Evolutionary conservation across 2,888 invertebrate genomes (phyloP).

Genomic region (Hirtodrosophila trivittata): DNA sequence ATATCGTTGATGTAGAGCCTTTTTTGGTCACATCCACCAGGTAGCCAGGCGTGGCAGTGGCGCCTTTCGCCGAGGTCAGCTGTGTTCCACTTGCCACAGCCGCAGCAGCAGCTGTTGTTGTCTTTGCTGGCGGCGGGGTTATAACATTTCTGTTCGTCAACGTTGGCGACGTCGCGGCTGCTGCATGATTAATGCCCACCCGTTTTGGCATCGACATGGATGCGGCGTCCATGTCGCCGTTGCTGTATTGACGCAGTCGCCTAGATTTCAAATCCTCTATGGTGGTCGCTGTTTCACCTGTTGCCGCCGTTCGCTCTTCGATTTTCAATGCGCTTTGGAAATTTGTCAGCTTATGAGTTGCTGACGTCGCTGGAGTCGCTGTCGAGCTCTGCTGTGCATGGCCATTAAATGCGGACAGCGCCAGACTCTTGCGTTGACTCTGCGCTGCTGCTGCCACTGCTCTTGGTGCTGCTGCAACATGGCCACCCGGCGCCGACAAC

Average conservation of each 20-base stretch:
- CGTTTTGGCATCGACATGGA: slow-evolving; percentile 80
- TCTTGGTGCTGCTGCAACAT: slow-evolving; percentile 27
- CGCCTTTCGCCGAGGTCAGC: slow-evolving; percentile 61
- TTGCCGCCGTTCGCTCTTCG: slow-evolving; percentile 73
- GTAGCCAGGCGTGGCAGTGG: slow-evolving; percentile 63
- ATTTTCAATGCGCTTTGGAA: slow-evolving; percentile 81
- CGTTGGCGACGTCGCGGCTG: slow-evolving; percentile 67
- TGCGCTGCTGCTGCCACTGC: slow-evolving; percentile 50
- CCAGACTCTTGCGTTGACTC: slow-evolving; percentile 68
- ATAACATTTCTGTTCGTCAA: slow-evolving; percentile 62
- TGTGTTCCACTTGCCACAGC: slow-evolving; percentile 43
- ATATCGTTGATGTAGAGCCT: slow-evolving; percentile 84
- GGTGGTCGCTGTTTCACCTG: slow-evolving; percentile 54
- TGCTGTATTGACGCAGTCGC: slow-evolving; percentile 81
- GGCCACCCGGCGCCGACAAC: slow-evolving; percentile 80
- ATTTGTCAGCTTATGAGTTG: slow-evolving; percentile 80
- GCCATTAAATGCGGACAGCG: slow-evolving; percentile 53
- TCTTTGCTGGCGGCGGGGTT: slow-evolving; percentile 63
- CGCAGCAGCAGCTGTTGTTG: slow-evolving; percentile 9
- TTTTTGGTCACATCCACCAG: slow-evolving; percentile 83
- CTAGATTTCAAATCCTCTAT: slow-evolving; percentile 75
- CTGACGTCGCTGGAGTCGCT: slow-evolving; percentile 29
- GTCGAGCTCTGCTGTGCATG: slow-evolving; percentile 46
- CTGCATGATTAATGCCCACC: slow-evolving; percentile 81
- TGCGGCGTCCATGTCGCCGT: slow-evolving; percentile 80